These are phyloP conservation scores for Bradypodion pumilum DNA, from an alignment of 2,797 vertebrate species.

Conservation along the genomic window DNA sequence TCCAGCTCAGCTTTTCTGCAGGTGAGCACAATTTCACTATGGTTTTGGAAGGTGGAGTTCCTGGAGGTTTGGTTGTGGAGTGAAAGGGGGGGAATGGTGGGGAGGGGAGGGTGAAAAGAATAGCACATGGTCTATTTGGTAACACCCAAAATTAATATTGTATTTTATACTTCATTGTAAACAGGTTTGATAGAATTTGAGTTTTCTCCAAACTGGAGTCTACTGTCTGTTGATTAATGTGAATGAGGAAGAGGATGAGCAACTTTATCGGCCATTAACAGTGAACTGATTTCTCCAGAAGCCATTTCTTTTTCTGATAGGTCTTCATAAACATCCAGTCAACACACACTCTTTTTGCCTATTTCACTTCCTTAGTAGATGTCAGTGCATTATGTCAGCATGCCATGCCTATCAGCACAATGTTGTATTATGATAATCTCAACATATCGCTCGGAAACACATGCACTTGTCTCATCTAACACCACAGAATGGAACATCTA, in stretches of 20 bases:
- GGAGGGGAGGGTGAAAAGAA: no score
- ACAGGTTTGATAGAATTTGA: background rate
- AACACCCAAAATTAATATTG: no score
- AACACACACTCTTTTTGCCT: background rate
- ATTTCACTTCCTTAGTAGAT: constrained; percentile 1
- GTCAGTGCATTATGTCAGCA: background rate
- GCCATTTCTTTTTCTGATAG: background rate
- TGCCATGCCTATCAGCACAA: background rate
- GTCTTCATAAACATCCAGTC: constrained; percentile 16
- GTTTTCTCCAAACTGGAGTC: background rate
- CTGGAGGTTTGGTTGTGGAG: no score
- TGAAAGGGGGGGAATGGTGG: no score
- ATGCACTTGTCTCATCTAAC: rapidly evolving
- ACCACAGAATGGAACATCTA: background rate
- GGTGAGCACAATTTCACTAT: no score
- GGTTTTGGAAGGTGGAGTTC: no score
- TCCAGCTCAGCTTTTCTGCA: no score
- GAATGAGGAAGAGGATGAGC: background rate
- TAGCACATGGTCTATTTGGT: no score
- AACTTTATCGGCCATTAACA: background rate
- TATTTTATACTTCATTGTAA: background rate
- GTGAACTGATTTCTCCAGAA: constrained; percentile 16
- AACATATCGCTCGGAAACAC: background rate
- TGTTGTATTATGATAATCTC: background rate
- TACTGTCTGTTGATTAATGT: background rate